Conservation (phyloP, 2,797 vertebrate genomes). For the Molossus molossus region DNA sequence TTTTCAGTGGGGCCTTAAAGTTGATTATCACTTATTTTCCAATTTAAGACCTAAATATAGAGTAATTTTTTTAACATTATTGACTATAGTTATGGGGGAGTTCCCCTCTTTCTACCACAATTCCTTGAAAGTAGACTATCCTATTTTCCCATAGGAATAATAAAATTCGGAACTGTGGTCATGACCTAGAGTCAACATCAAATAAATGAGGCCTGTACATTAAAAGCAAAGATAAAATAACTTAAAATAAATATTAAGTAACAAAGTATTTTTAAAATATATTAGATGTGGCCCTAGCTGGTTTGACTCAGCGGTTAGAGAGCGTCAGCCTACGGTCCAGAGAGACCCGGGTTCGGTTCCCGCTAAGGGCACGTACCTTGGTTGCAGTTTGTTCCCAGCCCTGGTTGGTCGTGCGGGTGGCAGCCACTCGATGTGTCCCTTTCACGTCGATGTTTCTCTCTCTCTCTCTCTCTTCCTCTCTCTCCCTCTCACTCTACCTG, state of each 20-base stretch:
- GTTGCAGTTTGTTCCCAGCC: too few species aligned
- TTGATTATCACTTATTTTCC: slow-evolving; percentile 22
- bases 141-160: background rate
- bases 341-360: too few species aligned
- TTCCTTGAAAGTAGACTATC: slow-evolving; percentile 29
- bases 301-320: too few species aligned
- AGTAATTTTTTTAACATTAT: slow-evolving; percentile 40
- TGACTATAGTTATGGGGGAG: background rate
- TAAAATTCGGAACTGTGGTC: background rate
- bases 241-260: background rate
- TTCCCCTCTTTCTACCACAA: background rate
- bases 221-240: slow-evolving; percentile 38
- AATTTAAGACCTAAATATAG: slow-evolving; percentile 27
- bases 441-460: too few species aligned
- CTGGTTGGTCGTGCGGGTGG: too few species aligned
- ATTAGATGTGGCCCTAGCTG: background rate
- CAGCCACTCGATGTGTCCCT: too few species aligned
- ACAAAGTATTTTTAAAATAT: background rate
- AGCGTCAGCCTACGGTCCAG: too few species aligned
- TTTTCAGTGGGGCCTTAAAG: background rate
- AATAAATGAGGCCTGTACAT: background rate
- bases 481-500: too few species aligned
- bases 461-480: too few species aligned
- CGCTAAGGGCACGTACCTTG: too few species aligned
- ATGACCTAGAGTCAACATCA: background rate